Base-by-base conservation (phyloP, 2,888 invertebrate genomes). In the Mythimna loreyi region DNA sequence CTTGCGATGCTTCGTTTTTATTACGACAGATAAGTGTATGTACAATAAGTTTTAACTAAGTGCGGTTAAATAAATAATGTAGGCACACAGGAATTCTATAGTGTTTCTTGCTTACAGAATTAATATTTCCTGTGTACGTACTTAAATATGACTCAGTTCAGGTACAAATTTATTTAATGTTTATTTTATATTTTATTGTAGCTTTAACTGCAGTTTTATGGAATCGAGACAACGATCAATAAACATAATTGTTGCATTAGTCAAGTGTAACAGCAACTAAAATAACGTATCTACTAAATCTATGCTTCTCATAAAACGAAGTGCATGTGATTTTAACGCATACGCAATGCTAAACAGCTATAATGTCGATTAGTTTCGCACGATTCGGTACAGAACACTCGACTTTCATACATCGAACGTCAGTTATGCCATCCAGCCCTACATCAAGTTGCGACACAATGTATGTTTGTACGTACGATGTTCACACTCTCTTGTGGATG, bases 331-430 rank as follows among this genome's bases (percentile, higher is more conserved):
- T 72, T 67, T 72, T 70, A 71, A 80, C 62, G 75, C 73, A 65
- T 53, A 75, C 64, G 70, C 81, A 76, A 67, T 58, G 65, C 56
- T 81, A 79, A 81, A 77, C 71, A 84, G 71, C 78, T 75, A 81
- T 85, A 82, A 82, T 68, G 81, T 81, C 80, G 82, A 86, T 89
- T 88, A 83, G 83, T 86, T 84, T 86, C 82, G 88, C 85, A 87
- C 84, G 81, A 84, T 82, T 83, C 71, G 62, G 67, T 76, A 65
- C 58, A 63, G 75, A 76, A 62, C 77, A 85, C 83, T 85, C 77
- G 77, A 75, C 84, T 82, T 83, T 84, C 85, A 80, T 85, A 73
- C 64, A 75, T 78, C 66, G 67, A 64, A 70, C 74, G 65, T 76
- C 71, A 72, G 83, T 73, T 82, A 75, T 78, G 75, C 68, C 78